Base-by-base conservation (phyloP, 2,888 invertebrate species). In the Ormyrus nitidulus region DNA sequence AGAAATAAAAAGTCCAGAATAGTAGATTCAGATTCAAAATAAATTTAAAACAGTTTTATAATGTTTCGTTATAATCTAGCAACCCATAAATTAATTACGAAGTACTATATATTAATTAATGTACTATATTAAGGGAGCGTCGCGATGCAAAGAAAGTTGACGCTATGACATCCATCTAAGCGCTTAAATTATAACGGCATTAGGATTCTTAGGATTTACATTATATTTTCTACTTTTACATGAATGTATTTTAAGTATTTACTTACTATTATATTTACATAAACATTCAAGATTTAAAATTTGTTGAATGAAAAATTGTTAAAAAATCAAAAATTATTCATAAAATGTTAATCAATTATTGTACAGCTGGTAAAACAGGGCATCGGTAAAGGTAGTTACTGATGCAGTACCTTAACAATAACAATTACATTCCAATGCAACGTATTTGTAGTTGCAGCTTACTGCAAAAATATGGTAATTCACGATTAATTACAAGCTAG, bases 271-370 rank as follows among this genome's bases (percentile, higher is more conserved):
- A 10, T 61, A 10, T 46, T 34, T 34, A 34, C 34, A 34, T 34
- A 34, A 34, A 46, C 34, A 46, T 64, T 48, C 2, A 11, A 46
- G 10, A 3, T 8, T 13, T 64, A 48, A 64, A 64, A 64, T 64
- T 34, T 34, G 13, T 44, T 4, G 13, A 49, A 34, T 6, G 8
- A 13, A 13, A 64, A 64, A 49, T 13, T 49, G 10, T 48, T 10
- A 48, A n/a, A 6, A 62, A 62, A 46, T 48, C 11, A 62, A 62
- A 5, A 62, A 62, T n/a, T 62, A 62, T 34, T 3, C 53, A 51
- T 46, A 19, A 19, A 34, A 19, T 48, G 51, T 53, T 69, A 80
- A 76, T 79, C 4, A 19, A 10, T 64, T 53, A 9, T 74, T 44
- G 10, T 51, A 8, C 8, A 51, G 53, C 49, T 53, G 19, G 65